Evolutionary conservation across 2,888 invertebrate species (phyloP).

Genomic region (Melangyna quadrimaculata): DNA sequence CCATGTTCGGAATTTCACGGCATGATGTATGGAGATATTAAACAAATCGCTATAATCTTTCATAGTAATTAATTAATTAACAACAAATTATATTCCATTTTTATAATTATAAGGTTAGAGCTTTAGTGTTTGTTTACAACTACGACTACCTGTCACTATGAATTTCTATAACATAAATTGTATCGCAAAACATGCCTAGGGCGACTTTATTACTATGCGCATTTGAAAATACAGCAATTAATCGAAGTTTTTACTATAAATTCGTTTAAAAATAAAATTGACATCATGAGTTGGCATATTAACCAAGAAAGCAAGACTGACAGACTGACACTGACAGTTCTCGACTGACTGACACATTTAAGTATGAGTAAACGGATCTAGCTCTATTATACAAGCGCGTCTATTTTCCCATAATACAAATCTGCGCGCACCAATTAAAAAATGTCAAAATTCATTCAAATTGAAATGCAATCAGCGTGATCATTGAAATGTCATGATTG

Average conservation of each 20-base stretch:
- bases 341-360: not conserved
- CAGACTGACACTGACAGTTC: conserved; percentile 13
- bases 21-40: conserved; percentile 63
- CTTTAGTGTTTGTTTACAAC: conserved; percentile 58
- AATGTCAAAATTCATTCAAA: conserved; percentile 35
- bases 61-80: conserved; percentile 67
- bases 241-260: conserved; percentile 44
- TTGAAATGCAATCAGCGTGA: conserved; percentile 14
- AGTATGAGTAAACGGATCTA: conserved; percentile 20
- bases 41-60: conserved; percentile 46
- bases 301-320: not conserved
- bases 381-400: not conserved
- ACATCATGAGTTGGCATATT: conserved; percentile 37
- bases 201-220: conserved; percentile 58
- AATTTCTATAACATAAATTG: conserved; percentile 53
- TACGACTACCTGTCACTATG: conserved; percentile 50
- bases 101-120: conserved; percentile 64
- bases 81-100: conserved; percentile 60
- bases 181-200: conserved; percentile 28
- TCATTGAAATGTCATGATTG: conserved; percentile 26
- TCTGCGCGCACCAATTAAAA: conserved; percentile 10
- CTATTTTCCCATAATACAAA: not conserved
- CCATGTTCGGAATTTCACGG: conserved; percentile 27
- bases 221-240: conserved; percentile 54
- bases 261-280: conserved; percentile 61